A percentile compares a stretch with the other conserved stretches of the same genome.
Conservation (phyloP, 2,113 vertebrate genomes). For the Gulo gulo region DNA sequence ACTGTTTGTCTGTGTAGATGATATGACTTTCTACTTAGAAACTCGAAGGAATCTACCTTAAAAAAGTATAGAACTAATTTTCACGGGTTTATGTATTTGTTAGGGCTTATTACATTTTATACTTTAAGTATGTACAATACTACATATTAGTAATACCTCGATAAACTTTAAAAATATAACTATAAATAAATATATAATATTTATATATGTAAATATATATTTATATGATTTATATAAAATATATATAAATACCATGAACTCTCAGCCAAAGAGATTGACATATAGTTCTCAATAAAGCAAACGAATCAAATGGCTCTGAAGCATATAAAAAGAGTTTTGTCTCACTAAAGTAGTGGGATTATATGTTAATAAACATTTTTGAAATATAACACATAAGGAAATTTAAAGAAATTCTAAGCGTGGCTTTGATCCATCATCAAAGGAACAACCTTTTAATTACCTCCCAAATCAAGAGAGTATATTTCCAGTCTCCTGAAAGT, state of each 20-base stretch:
- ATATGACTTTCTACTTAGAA: background rate
- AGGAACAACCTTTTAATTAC: background rate
- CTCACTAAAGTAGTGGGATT: background rate
- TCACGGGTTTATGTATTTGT: background rate
- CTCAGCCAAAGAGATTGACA: background rate
- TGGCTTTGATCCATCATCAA: background rate
- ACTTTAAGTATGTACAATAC: background rate
- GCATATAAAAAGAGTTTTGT: background rate
- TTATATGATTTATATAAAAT: no score
- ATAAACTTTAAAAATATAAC: background rate
- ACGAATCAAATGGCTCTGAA: background rate
- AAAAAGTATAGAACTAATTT: background rate
- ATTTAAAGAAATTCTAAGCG: background rate
- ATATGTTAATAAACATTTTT: background rate
- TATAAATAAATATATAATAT: no score
- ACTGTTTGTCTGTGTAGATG: background rate
- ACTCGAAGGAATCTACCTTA: background rate
- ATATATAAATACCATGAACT: background rate
- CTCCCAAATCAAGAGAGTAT: background rate
- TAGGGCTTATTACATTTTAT: background rate
- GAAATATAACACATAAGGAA: background rate
- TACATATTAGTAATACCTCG: background rate
- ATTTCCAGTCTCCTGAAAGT: background rate
- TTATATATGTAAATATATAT: no score
- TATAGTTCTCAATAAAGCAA: background rate